Evolutionary conservation across 2,797 vertebrate species (phyloP).

Genomic region (Myotis myotis): DNA sequence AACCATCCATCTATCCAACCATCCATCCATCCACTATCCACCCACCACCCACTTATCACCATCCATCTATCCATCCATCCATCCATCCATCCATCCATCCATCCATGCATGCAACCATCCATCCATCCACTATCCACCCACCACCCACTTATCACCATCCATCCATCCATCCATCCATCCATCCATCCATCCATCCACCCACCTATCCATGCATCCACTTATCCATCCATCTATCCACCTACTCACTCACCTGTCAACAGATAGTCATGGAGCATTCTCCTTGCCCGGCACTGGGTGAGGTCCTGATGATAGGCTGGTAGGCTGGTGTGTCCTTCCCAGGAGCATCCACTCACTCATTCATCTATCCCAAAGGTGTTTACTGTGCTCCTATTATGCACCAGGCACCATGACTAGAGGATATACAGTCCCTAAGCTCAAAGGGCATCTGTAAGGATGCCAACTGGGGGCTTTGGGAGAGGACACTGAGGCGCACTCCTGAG

Average conservation of each 20-base stretch:
- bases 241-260: no score
- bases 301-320: not conserved
- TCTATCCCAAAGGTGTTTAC: not conserved
- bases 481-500: not conserved
- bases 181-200: not conserved
- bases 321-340: not conserved
- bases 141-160: not conserved
- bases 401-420: not conserved
- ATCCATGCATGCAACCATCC: no score
- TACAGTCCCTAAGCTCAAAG: not conserved
- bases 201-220: not conserved
- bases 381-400: not conserved
- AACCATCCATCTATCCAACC: not conserved
- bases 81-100: no score
- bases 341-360: not conserved
- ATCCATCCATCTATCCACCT: not conserved
- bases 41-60: no score
- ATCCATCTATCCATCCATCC: no score
- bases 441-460: accelerated
- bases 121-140: not conserved
- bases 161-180: not conserved
- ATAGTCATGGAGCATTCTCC: not conserved
- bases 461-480: not conserved
- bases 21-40: not conserved
- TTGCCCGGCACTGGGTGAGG: not conserved